These are phyloP conservation scores for Polyploca ridens DNA, from an alignment of 2,888 invertebrate genomes.

Conservation along the genomic window DNA sequence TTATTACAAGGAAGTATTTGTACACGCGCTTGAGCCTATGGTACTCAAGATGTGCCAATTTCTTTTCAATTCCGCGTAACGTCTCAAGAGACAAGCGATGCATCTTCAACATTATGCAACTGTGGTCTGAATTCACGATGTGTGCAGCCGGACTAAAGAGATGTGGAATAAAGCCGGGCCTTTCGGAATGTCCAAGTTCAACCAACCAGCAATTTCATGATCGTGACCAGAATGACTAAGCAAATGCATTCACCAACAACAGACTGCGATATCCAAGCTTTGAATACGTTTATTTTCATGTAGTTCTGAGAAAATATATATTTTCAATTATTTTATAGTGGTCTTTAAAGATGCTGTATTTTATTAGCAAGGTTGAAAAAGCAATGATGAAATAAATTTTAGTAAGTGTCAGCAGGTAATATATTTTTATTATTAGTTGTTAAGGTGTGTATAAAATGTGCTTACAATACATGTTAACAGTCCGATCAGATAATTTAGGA, in stretches of 20 bases:
- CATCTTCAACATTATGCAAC: constrained; percentile 4
- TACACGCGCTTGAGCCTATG: background rate
- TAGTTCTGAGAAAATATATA: constrained; percentile 2
- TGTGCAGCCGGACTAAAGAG: constrained; percentile 22
- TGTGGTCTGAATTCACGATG: background rate
- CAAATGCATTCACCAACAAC: constrained; percentile 29
- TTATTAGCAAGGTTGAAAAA: background rate
- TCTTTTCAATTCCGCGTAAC: background rate
- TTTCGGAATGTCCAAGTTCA: constrained; percentile 46
- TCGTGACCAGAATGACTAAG: constrained; percentile 54
- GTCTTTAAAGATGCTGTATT: background rate
- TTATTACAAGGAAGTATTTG: background rate
- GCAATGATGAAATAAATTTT: background rate
- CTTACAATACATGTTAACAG: too few relatives aligned
- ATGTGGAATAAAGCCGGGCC: constrained; percentile 29
- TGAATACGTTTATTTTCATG: constrained; percentile 1
- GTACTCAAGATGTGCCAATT: background rate
- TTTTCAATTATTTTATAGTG: background rate
- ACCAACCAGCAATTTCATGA: constrained; percentile 49
- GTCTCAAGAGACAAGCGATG: background rate
- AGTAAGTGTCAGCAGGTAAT: background rate
- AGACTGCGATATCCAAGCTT: background rate
- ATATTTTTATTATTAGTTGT: too few relatives aligned
- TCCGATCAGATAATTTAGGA: background rate
- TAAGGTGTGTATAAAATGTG: too few relatives aligned